Evolutionary conservation across 2,888 invertebrate genomes (phyloP).

Genomic region (Mythimna lalbum): DNA sequence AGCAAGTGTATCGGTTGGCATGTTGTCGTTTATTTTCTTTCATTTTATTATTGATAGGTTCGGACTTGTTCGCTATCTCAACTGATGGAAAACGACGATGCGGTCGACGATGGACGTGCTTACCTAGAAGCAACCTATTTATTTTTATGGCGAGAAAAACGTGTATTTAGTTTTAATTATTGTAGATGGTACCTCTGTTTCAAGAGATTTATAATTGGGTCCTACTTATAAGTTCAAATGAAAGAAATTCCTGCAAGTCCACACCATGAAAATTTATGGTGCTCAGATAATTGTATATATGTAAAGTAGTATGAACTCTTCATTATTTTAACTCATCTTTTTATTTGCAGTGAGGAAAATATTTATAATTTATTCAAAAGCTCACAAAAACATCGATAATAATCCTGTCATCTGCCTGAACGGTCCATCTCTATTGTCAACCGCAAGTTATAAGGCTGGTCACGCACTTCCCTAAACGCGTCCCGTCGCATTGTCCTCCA

Average conservation of each 20-base stretch:
- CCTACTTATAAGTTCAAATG: neutral
- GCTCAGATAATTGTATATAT: too few relatives aligned
- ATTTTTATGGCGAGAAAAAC: neutral
- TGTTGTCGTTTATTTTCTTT: slow-evolving; percentile 8
- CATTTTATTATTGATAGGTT: too few relatives aligned
- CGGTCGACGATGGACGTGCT: too few relatives aligned
- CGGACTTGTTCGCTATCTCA: too few relatives aligned
- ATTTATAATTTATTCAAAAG: neutral
- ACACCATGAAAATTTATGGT: too few relatives aligned
- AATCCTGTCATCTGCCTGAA: neutral
- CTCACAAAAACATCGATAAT: slow-evolving; percentile 48
- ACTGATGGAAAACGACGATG: too few relatives aligned
- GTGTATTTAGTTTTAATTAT: slow-evolving; percentile 11
- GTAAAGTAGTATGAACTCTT: neutral
- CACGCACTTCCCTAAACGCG: slow-evolving; percentile 89
- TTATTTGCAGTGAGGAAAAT: neutral
- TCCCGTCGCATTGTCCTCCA: slow-evolving; percentile 80
- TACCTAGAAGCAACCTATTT: too few relatives aligned
- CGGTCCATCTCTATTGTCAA: slow-evolving; percentile 52
- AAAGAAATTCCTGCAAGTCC: too few relatives aligned
- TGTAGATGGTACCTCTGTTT: neutral
- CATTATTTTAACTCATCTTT: neutral
- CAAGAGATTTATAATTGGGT: neutral
- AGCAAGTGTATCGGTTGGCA: slow-evolving; percentile 1
- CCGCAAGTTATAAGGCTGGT: slow-evolving; percentile 79